A percentile compares a stretch with the other conserved stretches of the same genome.
These are phyloP conservation scores for Spisula subtruncata DNA, from an alignment of 2,888 invertebrate species.

Conservation along the genomic window DNA sequence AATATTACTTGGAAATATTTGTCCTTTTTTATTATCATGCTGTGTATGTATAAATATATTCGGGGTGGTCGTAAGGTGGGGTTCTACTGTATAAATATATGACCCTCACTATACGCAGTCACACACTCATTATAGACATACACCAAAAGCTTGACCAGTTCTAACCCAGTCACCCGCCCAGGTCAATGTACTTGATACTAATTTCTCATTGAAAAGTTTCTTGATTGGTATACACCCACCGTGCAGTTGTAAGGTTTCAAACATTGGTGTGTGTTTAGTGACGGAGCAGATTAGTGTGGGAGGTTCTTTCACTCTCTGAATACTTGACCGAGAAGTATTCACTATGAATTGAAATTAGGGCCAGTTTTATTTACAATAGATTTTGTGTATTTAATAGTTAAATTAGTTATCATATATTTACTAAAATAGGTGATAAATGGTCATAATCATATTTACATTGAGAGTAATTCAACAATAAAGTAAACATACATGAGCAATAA, in stretches of 20 bases:
- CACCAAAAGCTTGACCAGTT: too few species aligned
- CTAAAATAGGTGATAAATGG: background rate
- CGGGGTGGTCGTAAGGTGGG: too few species aligned
- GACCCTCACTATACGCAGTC: background rate
- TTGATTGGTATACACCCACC: background rate
- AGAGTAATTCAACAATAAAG: background rate
- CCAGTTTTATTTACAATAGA: conserved; percentile 8
- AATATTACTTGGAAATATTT: too few species aligned
- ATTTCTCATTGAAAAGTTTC: too few species aligned
- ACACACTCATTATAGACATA: too few species aligned
- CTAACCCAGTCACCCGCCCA: too few species aligned
- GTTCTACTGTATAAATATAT: too few species aligned
- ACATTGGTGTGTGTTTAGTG: background rate
- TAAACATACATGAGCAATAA: background rate
- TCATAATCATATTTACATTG: background rate
- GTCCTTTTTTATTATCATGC: too few species aligned
- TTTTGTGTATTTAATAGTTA: background rate
- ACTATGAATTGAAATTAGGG: background rate
- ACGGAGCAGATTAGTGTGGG: background rate
- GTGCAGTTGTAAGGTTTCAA: background rate
- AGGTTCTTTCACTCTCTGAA: background rate
- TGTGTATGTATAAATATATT: too few species aligned
- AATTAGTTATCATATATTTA: background rate
- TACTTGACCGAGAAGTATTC: background rate
- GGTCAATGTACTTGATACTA: too few species aligned